A percentile compares a stretch with the other conserved stretches of the same genome.
Conservation (phyloP, 2,113 vertebrate species). For the Polypterus bichir region DNA sequence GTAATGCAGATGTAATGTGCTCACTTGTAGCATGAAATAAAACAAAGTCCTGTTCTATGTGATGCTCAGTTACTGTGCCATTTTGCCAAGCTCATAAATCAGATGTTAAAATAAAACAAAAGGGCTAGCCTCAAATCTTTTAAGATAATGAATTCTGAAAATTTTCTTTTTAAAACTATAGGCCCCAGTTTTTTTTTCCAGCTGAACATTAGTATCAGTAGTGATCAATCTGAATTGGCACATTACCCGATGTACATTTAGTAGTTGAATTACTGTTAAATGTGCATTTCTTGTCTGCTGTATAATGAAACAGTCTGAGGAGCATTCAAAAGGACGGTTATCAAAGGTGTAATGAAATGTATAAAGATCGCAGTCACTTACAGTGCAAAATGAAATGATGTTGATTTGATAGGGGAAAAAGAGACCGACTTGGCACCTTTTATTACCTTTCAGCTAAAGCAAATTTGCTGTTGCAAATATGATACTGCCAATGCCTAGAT, state of each 20-base stretch:
- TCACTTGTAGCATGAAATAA: too few species aligned
- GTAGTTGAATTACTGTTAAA: background rate
- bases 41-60: too few species aligned
- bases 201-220: conserved; percentile 7
- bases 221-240: background rate
- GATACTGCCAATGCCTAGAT: background rate
- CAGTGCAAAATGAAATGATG: background rate
- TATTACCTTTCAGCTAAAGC: background rate
- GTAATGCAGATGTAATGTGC: too few species aligned
- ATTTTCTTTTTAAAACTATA: too few species aligned
- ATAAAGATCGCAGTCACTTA: background rate
- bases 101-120: too few species aligned
- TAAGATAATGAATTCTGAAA: too few species aligned
- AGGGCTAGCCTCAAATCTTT: too few species aligned
- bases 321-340: background rate
- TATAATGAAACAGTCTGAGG: background rate
- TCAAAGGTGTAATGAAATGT: conserved; percentile 4
- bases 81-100: too few species aligned
- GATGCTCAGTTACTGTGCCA: too few species aligned
- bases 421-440: background rate
- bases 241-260: background rate
- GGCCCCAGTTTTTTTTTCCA: too few species aligned
- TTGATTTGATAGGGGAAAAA: background rate
- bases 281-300: background rate
- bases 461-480: background rate